These are phyloP conservation scores for Popillia japonica DNA, from an alignment of 1,140 invertebrate species.

Conservation along the genomic window DNA sequence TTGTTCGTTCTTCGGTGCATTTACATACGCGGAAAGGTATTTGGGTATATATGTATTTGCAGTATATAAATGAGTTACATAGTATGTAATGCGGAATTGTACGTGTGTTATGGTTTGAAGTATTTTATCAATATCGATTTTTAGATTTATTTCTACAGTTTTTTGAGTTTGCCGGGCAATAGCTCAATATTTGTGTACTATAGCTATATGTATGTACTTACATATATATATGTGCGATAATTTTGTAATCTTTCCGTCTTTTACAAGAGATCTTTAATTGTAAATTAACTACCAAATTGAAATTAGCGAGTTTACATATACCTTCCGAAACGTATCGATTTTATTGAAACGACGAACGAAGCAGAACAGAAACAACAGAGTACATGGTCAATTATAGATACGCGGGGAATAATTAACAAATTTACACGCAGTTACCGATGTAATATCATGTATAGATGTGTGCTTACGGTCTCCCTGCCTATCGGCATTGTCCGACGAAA, in stretches of 20 bases:
- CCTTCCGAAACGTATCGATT: not conserved
- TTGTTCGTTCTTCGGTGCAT: not conserved
- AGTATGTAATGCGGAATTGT: not conserved
- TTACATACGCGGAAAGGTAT: not conserved
- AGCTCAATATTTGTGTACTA: no score
- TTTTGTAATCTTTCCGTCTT: no score
- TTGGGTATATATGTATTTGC: not conserved
- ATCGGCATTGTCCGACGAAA: not conserved
- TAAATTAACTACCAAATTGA: no score
- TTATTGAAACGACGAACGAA: conserved; percentile 3
- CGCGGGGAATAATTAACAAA: conserved; percentile 7
- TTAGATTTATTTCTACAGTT: no score
- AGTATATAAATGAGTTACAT: no score
- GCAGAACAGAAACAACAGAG: not conserved
- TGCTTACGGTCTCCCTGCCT: not conserved
- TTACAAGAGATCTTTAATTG: no score
- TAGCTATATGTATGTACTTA: no score
- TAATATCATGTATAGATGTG: not conserved
- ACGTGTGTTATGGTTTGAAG: not conserved
- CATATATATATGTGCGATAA: no score
- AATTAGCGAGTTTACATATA: no score
- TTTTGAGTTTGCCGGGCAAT: no score
- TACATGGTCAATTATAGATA: not conserved
- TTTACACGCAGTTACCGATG: conserved; percentile 2
- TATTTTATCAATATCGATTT: not conserved